Conservation (phyloP, 2,797 vertebrate species). For the Hephaestus fuliginosus region DNA sequence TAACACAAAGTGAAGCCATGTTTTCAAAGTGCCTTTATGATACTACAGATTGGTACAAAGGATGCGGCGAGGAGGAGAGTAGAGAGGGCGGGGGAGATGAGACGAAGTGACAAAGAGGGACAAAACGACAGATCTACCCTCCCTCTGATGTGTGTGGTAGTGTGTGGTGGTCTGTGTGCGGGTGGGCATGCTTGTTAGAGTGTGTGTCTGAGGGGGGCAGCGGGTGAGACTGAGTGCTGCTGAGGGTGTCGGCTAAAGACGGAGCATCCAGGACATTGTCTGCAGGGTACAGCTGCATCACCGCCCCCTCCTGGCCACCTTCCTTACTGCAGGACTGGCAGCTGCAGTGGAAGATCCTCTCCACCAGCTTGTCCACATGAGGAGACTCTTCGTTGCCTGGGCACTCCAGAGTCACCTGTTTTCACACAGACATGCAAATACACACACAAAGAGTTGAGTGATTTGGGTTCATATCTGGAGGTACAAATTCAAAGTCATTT, state of each 20-base stretch:
- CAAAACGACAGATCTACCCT: constrained; percentile 65
- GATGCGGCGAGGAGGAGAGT: constrained; percentile 49
- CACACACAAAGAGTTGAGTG: constrained; percentile 10
- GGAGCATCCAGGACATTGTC: constrained; percentile 79
- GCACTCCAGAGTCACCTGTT: constrained; percentile 95
- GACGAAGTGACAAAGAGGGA: background rate
- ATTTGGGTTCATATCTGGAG: background rate
- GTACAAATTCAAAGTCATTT: background rate
- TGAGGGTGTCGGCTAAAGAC: constrained; percentile 71
- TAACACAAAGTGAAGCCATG: constrained; percentile 60
- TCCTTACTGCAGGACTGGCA: constrained; percentile 98
- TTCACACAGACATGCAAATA: constrained; percentile 26
- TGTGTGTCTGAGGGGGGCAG: constrained; percentile 70
- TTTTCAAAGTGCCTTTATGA: constrained; percentile 76
- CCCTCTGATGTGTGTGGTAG: constrained; percentile 82
- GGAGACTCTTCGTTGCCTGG: constrained; percentile 91
- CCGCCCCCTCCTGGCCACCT: constrained; percentile 89
- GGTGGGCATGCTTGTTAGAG: constrained; percentile 68
- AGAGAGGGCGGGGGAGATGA: rapidly evolving
- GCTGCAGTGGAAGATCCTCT: constrained; percentile 96
- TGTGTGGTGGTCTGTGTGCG: constrained; percentile 76
- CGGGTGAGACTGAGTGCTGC: constrained; percentile 70
- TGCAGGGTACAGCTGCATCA: constrained; percentile 91
- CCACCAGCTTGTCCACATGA: constrained; percentile 95
- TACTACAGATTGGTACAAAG: constrained; percentile 68